Evolutionary conservation across 2,888 invertebrate genomes (phyloP), one percentile per base, ranked within the genome.

Genomic region (Ypsolopha sequella): DNA sequence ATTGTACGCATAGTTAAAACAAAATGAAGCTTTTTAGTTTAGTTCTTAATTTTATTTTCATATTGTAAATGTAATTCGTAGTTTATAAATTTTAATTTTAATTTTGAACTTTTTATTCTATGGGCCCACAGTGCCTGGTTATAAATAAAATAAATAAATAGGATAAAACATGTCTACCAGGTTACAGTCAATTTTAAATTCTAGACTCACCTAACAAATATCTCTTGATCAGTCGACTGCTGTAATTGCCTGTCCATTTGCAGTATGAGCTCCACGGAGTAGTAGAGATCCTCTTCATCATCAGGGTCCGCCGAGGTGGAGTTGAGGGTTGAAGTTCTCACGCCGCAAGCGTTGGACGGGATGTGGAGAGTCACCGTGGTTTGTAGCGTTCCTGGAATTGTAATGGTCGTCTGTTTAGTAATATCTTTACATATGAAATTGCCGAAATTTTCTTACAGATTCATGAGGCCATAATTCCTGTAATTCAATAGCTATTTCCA

Each of bases 201-300:
- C 46, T 34, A 11, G 79, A 56, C 56, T 58, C 57, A 82, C 85
- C 81, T 78, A 7, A 92, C 88, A 10, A 88, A 77, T 50, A 89
- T 79, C 61, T 92, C 90, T 62, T 92, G 91, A 64, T 94, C 94
- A 0, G 90, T 89, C 45, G 91, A 91, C 74, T 93, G 93, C 59
- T 92, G 90, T 48, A 94, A 79, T 63, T 91, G 90, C 54, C 88
- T 86, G 64, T 94, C 94, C 89, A 92, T 93, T 70, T 94, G 94
- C 34, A 93, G 82, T 57, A 93, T 89, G 51, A 94, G 76, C 52
- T 89, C 89, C 8, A 92, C 91, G 10, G 88, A 88, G 69, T 92
- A 91, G 65, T 89, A 89, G 66, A 92, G 80, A 47, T 88, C 76
- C 64, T 89, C 74, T 54, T 76, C 71, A 44, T 80, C 76, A 11